These are phyloP conservation scores for Dromaius novaehollandiae DNA, from an alignment of 2,113 vertebrate genomes.

Conservation along the genomic window DNA sequence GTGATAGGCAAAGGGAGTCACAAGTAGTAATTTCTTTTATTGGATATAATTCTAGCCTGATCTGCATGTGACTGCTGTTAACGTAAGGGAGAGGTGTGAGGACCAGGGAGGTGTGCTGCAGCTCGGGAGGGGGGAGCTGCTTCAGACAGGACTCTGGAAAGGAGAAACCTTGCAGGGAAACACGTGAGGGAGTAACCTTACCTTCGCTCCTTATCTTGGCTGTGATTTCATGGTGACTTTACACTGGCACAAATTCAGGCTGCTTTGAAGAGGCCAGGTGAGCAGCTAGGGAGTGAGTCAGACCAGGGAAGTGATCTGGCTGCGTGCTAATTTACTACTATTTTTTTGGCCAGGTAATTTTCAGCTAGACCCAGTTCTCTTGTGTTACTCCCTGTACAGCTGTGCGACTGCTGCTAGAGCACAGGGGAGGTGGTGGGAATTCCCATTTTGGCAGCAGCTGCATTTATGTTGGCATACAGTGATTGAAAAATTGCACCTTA, in stretches of 20 bases:
- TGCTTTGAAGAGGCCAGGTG: not conserved
- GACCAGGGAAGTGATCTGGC: not conserved
- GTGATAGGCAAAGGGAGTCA: rapidly evolving
- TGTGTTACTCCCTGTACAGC: not conserved
- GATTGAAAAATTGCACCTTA: not conserved
- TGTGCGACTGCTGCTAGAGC: not conserved
- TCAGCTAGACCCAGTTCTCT: not conserved
- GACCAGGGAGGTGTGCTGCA: no score
- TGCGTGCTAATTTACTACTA: not conserved
- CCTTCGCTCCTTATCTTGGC: rapidly evolving
- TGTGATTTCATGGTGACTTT: not conserved
- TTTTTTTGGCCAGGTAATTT: not conserved
- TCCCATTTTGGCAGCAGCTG: not conserved
- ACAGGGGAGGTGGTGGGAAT: not conserved
- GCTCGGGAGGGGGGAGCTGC: rapidly evolving
- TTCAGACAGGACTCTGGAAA: not conserved
- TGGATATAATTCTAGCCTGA: not conserved
- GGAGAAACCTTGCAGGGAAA: not conserved
- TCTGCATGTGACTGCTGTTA: not conserved
- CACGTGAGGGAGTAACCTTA: rapidly evolving
- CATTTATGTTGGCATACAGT: not conserved
- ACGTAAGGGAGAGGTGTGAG: rapidly evolving
- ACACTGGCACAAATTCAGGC: not conserved
- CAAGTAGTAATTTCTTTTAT: rapidly evolving
- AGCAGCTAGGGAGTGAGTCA: not conserved